A percentile compares a stretch with the other conserved stretches of the same genome.
phyloP scores from a whole-genome alignment of 92 coral and sea anemone species.

The Porites divaricata region DNA sequence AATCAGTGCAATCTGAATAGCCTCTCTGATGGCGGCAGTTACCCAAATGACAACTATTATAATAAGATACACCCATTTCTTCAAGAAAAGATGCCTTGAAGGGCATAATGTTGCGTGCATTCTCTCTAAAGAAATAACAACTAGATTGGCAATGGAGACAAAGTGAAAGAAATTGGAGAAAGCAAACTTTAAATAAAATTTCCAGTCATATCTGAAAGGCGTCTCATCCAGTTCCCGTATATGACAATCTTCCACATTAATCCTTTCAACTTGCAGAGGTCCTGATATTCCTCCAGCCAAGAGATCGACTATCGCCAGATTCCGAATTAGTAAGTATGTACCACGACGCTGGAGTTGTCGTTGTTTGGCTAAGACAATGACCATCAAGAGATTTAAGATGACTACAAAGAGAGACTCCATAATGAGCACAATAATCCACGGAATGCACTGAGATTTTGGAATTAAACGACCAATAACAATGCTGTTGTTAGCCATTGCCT shows the following conservation, averaged over 20 bases:
- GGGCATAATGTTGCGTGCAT: constrained; percentile 1
- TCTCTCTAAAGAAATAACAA: background rate
- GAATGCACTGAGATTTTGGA: constrained; percentile 2
- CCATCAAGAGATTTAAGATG: background rate
- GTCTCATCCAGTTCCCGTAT: background rate
- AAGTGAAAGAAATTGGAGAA: background rate
- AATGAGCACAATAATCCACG: background rate
- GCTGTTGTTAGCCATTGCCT: background rate
- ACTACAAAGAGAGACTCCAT: constrained; percentile 12
- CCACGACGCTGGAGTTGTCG: background rate
- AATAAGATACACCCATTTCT: background rate
- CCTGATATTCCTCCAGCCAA: constrained; percentile 29
- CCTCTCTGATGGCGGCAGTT: background rate
- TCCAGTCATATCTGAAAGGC: background rate
- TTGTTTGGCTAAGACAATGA: background rate
- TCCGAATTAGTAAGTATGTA: constrained; percentile 18
- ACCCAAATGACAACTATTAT: background rate
- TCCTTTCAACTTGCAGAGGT: background rate
- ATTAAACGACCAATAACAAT: background rate
- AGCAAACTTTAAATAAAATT: background rate
- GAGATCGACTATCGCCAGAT: constrained; percentile 26
- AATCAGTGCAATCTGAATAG: background rate
- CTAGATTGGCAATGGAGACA: background rate
- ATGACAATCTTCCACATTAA: background rate
- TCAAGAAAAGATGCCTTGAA: background rate